Evolutionary conservation across 2,888 invertebrate genomes (phyloP), one percentile per base, ranked within the genome.

Genomic region (Dromius quadrimaculatus): DNA sequence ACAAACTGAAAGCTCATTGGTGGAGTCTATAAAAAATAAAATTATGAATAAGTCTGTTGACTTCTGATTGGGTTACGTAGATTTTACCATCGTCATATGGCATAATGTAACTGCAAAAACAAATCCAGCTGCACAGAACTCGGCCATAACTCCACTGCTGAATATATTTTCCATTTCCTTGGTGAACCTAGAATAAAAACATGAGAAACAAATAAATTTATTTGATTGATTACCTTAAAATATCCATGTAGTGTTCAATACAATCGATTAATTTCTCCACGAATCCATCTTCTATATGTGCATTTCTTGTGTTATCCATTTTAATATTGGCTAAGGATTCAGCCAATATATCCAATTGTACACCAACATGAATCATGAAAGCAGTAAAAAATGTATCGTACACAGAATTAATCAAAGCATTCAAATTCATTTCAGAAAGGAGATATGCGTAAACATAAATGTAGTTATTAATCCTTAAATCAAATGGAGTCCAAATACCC

Each of bases 1-100:
- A 79, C 1, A 79, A 76, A 83, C 83, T 85, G 8, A 85, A 85
- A 1, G 82, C 81, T 64, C 84, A 84, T 76, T 85, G 84, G 63
- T 83, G 76, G 76, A 82, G 84, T 62, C 81, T 72, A 9, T 17
- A 32, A 19, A 43, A 57, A 28, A 28, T 23, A 38, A 3, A 38
- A 38, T 38, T n/a, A 38, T 38, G 3, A 34, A 19, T 65, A 69
- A 28, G 28, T 28, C 3, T 5, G 8, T 28, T 5, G 8, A 28
- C 28, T 5, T 8, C 28, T 28, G 28, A n/a, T n/a, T n/a, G n/a
- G n/a, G n/a, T n/a, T n/a, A n/a, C n/a, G n/a, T n/a, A 41, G 3
- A 41, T 41, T 66, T 75, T 71, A 76, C 77, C 72, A 75, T 66
- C 50, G 75, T 76, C 32, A 78, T 64, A 59, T 76, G 76, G 68